Base-by-base conservation (phyloP, 2,113 vertebrate genomes). In the Phyllostomus discolor region DNA sequence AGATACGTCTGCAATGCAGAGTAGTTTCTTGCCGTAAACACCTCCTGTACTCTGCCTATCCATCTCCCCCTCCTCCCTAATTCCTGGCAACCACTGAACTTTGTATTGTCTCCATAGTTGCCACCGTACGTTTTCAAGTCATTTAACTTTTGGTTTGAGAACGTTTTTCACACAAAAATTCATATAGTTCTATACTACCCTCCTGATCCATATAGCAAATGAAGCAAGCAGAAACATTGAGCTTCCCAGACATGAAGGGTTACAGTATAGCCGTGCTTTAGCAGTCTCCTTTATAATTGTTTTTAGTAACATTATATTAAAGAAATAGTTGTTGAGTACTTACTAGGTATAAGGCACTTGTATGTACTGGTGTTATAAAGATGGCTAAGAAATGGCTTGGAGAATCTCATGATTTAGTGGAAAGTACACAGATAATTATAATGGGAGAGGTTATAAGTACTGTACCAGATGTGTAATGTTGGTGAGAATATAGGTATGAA, bases 81-180 rank as follows among this genome's bases (percentile, higher is more conserved):
- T 9, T 46, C 24, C 9, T 14, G 19, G 9, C 83, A 91, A 66
- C 57, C 75, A 31, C 35, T 82, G 24, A 28, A 54, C 31, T 92
- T 82, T 81, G 54, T 80, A 79, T 62, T 85, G 43, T 75, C 35
- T 46, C 43, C 20, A 41, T 52, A 91, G 52, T 72, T 52, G 20
- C 31, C 9, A 52, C 43, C n/a, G 35, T 24, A 67, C 15, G 78
- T 83, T 75, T 97, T 89, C 26, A 94, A 76, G 48, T 48, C 6
- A 19, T 90, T 72, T 66, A 83, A 88, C 80, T 64, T 94, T 93
- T 84, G 66, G 7, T 96, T 95, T 72, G 76, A 93, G 81, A 87
- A 86, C 72, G 54, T 41, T 91, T 91, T 89, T 85, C 22, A 52
- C 86, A 24, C 14, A 84, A 91, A 80, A 86, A 95, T 48, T 73